Conservation (phyloP, 2,113 vertebrate species). For the Aspidoscelis tigris region DNA sequence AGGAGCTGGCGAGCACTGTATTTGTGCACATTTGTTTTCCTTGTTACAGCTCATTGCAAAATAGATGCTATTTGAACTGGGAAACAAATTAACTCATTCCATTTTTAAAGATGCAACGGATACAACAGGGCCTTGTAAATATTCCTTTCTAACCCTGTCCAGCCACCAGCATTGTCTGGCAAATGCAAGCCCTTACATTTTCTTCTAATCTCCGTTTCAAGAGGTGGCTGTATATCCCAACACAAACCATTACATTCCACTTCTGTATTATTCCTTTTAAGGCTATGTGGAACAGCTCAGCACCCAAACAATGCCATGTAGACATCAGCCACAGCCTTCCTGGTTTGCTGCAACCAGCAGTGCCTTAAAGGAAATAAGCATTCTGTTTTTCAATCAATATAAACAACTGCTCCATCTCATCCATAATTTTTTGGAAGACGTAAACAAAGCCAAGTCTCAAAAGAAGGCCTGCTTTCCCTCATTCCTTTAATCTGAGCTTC, state of each 20-base stretch:
- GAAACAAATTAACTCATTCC: slow-evolving; percentile 23
- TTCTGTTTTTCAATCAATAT: slow-evolving; percentile 47
- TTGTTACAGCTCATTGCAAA: neutral
- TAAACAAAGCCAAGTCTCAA: slow-evolving; percentile 49
- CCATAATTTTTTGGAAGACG: slow-evolving; percentile 18
- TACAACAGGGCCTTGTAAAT: neutral
- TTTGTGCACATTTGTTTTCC: neutral
- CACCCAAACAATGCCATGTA: slow-evolving; percentile 37
- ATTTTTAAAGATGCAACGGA: slow-evolving; percentile 12
- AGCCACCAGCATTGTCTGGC: slow-evolving; percentile 2
- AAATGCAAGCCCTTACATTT: slow-evolving; percentile 34
- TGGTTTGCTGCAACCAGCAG: slow-evolving; percentile 21
- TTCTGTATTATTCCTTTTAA: slow-evolving; percentile 35
- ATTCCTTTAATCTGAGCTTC: slow-evolving; percentile 51
- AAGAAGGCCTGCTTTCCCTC: slow-evolving; percentile 51
- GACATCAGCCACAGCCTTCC: slow-evolving; percentile 45
- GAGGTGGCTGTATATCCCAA: slow-evolving; percentile 6
- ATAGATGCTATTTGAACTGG: slow-evolving; percentile 9
- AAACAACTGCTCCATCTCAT: slow-evolving; percentile 44
- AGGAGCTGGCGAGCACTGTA: neutral
- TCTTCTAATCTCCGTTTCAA: slow-evolving; percentile 1
- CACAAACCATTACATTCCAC: neutral
- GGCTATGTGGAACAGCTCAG: slow-evolving; percentile 10
- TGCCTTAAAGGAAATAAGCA: slow-evolving; percentile 46
- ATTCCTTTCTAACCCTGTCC: neutral